Base-by-base conservation (phyloP, 2,888 invertebrate genomes). In the Chalcis sispes region DNA sequence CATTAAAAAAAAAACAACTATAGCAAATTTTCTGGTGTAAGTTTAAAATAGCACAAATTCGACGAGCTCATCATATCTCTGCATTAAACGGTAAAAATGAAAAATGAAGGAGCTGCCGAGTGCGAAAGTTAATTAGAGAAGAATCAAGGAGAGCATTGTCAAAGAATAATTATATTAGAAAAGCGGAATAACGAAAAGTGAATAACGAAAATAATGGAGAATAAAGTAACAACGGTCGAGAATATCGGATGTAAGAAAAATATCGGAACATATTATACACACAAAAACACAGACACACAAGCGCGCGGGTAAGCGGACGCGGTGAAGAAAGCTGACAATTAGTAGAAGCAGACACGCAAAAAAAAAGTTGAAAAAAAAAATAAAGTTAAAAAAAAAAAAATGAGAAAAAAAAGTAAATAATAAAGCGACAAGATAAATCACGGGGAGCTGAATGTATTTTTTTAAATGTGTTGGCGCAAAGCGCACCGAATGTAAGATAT, bases 11-110 rank as follows among this genome's bases (percentile, higher is more conserved):
- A 72, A 25, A 50, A 66, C 54, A 77, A n/a, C n/a, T 62, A 56
- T 71, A 74, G 78, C 75, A 66, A 78, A 77, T 77, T 79, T 70
- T 72, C 54, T 64, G 61, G 42, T 75, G 71, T 72, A 77, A 77
- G 72, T 72, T 74, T 75, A 64, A 72, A 79, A 83, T 80, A 82
- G 82, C 81, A 83, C 81, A 84, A 83, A 82, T 81, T 79, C 58
- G 75, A 78, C 66, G 54, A 77, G 72, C 54, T 77, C 71, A 74
- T 76, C 56, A 66, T 76, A 66, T 72, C 67, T 73, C 40, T 73
- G 69, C 61, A 73, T 77, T 65, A 65, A 64, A 62, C 59, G 32
- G 69, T 64, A 18, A 71, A 61, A 56, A 40, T 46, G 52, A 25
- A 36, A 42, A 56, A 42, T 3, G 25, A 32, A 23, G 32, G 25